These are phyloP conservation scores for Tympanuchus pallidicinctus DNA, from an alignment of 2,113 vertebrate genomes.

Conservation along the genomic window DNA sequence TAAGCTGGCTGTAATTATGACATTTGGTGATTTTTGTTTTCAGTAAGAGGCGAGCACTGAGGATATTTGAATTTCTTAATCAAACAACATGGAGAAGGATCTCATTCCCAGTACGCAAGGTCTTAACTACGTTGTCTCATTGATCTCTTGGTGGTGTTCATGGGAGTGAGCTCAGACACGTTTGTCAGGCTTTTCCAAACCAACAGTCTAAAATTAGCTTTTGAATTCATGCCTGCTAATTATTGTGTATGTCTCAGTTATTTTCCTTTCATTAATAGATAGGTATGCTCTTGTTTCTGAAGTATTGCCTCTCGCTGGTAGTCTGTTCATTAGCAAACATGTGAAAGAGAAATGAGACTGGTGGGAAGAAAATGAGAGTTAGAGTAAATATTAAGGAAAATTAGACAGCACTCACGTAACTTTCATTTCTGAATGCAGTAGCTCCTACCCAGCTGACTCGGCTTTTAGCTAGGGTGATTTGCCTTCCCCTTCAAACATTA, in stretches of 20 bases:
- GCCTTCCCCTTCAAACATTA: not conserved
- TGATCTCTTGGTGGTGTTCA: not conserved
- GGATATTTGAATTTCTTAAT: conserved; percentile 1
- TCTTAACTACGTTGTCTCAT: not conserved
- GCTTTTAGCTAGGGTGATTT: conserved; percentile 10
- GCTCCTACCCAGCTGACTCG: not conserved
- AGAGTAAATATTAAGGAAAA: not conserved
- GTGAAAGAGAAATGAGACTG: not conserved
- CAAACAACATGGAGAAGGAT: not conserved
- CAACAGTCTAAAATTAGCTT: not conserved
- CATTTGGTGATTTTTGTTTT: not conserved
- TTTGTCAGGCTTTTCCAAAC: not conserved
- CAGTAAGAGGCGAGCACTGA: not conserved
- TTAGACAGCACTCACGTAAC: not conserved
- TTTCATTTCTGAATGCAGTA: conserved; percentile 24
- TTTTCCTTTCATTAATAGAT: not conserved
- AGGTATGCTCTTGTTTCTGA: not conserved
- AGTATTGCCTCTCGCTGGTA: not conserved
- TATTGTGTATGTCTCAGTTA: not conserved
- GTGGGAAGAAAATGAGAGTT: not conserved
- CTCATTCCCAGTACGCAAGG: not conserved
- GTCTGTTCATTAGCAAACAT: not conserved
- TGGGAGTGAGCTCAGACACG: not conserved
- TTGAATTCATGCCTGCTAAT: not conserved
- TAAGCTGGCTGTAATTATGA: not conserved